Conservation (phyloP, 2,888 invertebrate genomes). For the Leucophora obtusa region DNA sequence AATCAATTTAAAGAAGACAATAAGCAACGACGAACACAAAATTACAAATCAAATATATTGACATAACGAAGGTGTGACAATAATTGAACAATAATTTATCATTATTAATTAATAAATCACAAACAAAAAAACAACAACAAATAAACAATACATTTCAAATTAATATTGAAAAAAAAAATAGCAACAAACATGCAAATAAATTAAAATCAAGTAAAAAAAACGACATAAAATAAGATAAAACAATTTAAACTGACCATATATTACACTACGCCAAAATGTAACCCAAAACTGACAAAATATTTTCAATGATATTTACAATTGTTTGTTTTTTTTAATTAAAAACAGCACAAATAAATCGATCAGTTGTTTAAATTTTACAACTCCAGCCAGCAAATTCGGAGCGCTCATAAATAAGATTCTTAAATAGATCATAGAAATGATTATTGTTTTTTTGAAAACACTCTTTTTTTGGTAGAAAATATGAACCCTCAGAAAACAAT, state of each 20-base stretch:
- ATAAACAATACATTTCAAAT: conserved; percentile 15
- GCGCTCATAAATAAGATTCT: too few species aligned
- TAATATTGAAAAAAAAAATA: conserved; percentile 2
- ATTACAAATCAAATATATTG: conserved; percentile 46
- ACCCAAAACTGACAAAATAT: too few species aligned
- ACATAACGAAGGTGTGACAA: conserved; percentile 62
- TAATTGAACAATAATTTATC: conserved; percentile 65
- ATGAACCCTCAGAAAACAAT: too few species aligned
- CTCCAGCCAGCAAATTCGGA: too few species aligned
- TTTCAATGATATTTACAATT: too few species aligned
- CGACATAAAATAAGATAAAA: not conserved
- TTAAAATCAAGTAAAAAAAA: not conserved
- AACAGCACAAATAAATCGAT: too few species aligned
- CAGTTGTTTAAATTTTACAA: too few species aligned
- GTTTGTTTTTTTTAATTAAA: too few species aligned
- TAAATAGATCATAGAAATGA: too few species aligned
- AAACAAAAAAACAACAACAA: conserved; percentile 18
- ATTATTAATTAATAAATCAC: conserved; percentile 63
- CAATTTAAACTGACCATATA: not conserved
- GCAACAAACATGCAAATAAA: conserved; percentile 35
- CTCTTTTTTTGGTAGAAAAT: too few species aligned
- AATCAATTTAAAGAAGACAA: conserved; percentile 42
- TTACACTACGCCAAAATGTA: not conserved
- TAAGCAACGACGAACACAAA: not conserved
- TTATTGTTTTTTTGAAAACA: too few species aligned